Conservation (phyloP, 2,888 invertebrate species). For the Heterodera filipjevi region DNA sequence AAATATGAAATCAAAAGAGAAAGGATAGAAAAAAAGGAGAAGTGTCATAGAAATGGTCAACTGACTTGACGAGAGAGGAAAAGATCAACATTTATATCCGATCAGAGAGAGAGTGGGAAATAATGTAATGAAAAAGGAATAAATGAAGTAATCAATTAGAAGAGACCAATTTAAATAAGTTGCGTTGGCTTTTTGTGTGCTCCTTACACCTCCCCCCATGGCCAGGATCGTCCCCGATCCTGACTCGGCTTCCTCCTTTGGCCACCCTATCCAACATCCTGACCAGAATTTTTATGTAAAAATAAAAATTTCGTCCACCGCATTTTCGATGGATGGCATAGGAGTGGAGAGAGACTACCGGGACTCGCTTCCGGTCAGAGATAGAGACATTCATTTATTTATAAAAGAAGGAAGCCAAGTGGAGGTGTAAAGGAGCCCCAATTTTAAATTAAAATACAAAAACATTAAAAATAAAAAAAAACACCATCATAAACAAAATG, state of each 20-base stretch:
- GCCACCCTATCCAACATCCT: background rate
- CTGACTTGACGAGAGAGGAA: too few species aligned
- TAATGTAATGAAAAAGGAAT: too few species aligned
- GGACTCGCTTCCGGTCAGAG: background rate
- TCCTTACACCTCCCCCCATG: background rate
- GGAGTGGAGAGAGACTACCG: background rate
- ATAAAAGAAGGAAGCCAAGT: background rate
- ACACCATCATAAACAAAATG: too few species aligned
- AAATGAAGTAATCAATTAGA: too few species aligned
- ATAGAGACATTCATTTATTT: background rate
- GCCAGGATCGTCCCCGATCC: constrained; percentile 1
- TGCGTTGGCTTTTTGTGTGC: background rate
- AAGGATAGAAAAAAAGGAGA: too few species aligned
- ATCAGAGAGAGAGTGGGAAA: too few species aligned
- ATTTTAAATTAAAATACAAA: background rate
- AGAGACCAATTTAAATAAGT: too few species aligned
- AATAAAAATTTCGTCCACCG: background rate
- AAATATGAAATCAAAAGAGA: too few species aligned
- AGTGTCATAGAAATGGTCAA: too few species aligned
- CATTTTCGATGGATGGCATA: background rate
- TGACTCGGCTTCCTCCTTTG: background rate
- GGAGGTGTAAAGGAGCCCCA: background rate
- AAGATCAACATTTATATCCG: too few species aligned
- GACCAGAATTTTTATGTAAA: background rate
- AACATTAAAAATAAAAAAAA: background rate